Percentiles rank a stretch among this genome's conserved stretches.
phyloP scores from a whole-genome alignment of 2,797 vertebrate species.

The Sebastes kiyomatsui region DNA sequence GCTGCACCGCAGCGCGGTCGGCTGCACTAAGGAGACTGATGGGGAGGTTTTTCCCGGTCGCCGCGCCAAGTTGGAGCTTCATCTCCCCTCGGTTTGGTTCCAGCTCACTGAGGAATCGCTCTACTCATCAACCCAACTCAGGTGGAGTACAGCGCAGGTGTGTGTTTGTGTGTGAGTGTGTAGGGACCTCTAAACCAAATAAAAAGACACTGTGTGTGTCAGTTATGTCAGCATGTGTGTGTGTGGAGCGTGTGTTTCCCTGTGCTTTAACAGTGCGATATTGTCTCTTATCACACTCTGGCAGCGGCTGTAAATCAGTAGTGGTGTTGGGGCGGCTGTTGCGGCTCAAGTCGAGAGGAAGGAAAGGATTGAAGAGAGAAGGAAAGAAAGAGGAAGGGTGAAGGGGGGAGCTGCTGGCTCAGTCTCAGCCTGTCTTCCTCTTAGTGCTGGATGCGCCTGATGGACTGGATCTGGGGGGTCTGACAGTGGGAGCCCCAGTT shows the following conservation, averaged over 20 bases:
- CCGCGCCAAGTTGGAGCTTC: constrained; percentile 7
- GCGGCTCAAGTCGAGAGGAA: constrained; percentile 58
- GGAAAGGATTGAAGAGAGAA: constrained; percentile 42
- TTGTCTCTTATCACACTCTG: constrained; percentile 78
- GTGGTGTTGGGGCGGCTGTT: constrained; percentile 51
- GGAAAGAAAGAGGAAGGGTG: constrained; percentile 6
- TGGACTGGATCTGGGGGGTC: constrained; percentile 88
- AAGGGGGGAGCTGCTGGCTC: constrained; percentile 51
- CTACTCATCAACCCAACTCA: constrained; percentile 14
- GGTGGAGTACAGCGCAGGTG: constrained; percentile 59
- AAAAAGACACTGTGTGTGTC: constrained; percentile 71
- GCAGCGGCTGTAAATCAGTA: constrained; percentile 61
- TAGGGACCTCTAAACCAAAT: constrained; percentile 60
- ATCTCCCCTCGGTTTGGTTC: constrained; percentile 15
- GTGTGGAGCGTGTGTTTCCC: constrained; percentile 51
- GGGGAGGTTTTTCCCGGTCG: neutral
- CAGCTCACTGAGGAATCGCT: neutral
- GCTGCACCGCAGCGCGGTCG: constrained; percentile 46
- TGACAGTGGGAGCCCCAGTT: constrained; percentile 87
- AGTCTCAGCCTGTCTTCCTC: constrained; percentile 64
- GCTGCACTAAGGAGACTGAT: constrained; percentile 6
- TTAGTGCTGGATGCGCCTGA: constrained; percentile 87
- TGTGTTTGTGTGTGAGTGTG: constrained; percentile 45
- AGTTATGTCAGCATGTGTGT: constrained; percentile 25
- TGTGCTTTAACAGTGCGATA: constrained; percentile 75